Evolutionary conservation across 2,888 invertebrate genomes (phyloP), one percentile per base, ranked within the genome.

Genomic region (Neria commutata): DNA sequence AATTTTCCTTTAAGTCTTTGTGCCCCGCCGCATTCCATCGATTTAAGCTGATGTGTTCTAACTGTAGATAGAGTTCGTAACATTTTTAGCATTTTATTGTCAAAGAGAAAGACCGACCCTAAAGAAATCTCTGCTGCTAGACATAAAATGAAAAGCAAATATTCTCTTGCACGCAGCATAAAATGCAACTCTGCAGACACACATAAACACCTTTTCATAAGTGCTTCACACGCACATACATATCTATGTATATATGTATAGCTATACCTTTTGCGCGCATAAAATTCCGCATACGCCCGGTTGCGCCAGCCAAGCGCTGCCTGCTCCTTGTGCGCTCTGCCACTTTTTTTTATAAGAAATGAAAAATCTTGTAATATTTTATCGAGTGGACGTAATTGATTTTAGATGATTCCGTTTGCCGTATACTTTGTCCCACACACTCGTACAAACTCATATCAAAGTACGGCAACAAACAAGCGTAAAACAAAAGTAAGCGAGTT

Each of bases 371-470:
- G 61, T 68, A 67, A 70, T 73, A 73, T 73, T 73, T 76, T 76
- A 74, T 74, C 70, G 73, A 75, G 69, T 74, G 73, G 58, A 70
- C 65, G 72, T 73, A 74, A 74, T 74, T 76, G 73, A 76, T 74
- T 76, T 76, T 68, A 69, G 73, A 74, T 76, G 72, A 64, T 67
- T 62, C 63, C 67, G 60, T 56, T 67, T 54, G 47, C 26, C n/a
- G 29, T 29, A 29, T 29, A 6, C 29, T 29, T 29, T 42, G 48
- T 50, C 47, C 23, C 42, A 40, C 46, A 33, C 46, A 21, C 23
- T 19, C 23, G 14, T 21, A 21, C 23, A 23, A 40, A 11, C 42
- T 17, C 24, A 42, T 24, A 47, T 19, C 52, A 52, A 37, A 24
- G 6, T 33, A 33, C 33, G 6, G 33, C 8, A 33, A 37, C 46